These are phyloP conservation scores for Poecilobothrus nobilitatus DNA, from an alignment of 2,888 invertebrate genomes.

Conservation along the genomic window DNA sequence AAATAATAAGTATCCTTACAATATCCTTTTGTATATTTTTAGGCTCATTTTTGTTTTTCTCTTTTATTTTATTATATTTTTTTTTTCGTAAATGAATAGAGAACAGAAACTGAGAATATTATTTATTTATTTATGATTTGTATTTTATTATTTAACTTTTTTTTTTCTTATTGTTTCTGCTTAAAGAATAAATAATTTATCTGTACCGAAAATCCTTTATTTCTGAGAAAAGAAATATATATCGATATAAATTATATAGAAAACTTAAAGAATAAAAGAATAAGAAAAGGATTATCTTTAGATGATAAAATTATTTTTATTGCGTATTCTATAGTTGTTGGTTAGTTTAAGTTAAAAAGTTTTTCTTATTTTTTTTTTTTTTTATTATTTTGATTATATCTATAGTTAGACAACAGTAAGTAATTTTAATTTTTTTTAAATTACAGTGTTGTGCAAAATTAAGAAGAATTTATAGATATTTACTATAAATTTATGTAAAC, in stretches of 20 bases:
- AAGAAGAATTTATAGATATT: too few relatives aligned
- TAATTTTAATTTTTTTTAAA: too few relatives aligned
- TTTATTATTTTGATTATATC: too few relatives aligned
- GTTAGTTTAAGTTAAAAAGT: too few relatives aligned
- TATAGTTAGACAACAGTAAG: too few relatives aligned
- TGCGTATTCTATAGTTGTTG: not conserved
- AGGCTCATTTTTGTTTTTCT: not conserved
- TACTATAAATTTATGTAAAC: too few relatives aligned
- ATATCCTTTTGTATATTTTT: not conserved
- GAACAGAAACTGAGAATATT: not conserved
- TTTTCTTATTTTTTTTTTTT: too few relatives aligned
- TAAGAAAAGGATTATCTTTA: not conserved
- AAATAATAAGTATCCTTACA: not conserved
- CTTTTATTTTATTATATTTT: not conserved
- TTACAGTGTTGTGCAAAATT: too few relatives aligned
- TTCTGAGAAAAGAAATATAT: too few relatives aligned
- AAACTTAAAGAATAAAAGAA: too few relatives aligned
- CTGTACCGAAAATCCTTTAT: too few relatives aligned
- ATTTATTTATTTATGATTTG: conserved; percentile 6
- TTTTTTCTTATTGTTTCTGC: not conserved
- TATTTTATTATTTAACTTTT: conserved; percentile 1
- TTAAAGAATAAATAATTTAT: not conserved
- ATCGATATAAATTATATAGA: too few relatives aligned
- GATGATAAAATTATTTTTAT: not conserved
- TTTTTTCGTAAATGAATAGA: not conserved